A percentile compares a stretch with the other conserved stretches of the same genome.
These are phyloP conservation scores for Beris chalybata DNA, from an alignment of 2,888 invertebrate genomes.

Conservation along the genomic window DNA sequence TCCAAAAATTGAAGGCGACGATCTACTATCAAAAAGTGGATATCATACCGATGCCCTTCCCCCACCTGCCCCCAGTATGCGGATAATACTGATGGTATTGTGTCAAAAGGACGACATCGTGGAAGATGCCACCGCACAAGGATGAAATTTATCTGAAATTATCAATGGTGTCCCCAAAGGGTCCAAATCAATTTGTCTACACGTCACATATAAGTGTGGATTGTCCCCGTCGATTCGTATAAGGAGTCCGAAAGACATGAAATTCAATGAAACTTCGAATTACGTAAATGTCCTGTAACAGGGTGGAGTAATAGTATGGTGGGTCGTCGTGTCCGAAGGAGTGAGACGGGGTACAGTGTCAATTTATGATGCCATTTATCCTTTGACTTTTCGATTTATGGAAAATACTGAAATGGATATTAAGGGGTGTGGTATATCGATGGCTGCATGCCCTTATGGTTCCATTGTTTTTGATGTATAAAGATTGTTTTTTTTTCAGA, in stretches of 20 bases:
- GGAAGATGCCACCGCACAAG: constrained; percentile 15
- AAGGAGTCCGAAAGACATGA: constrained; percentile 7
- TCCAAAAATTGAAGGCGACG: constrained; percentile 9
- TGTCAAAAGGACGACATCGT: not conserved
- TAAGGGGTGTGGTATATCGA: not conserved
- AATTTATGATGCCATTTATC: constrained; percentile 8
- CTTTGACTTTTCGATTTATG: constrained; percentile 21
- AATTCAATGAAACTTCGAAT: constrained; percentile 30
- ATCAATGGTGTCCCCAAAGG: constrained; percentile 40
- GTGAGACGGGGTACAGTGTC: not conserved
- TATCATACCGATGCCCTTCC: no score
- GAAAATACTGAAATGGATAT: constrained; percentile 1
- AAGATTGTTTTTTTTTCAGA: not conserved
- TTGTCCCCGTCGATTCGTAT: not conserved
- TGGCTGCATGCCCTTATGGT: no score
- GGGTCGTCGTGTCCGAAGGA: not conserved
- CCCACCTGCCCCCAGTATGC: no score
- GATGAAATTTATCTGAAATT: constrained; percentile 39
- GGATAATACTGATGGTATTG: not conserved
- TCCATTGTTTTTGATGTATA: not conserved
- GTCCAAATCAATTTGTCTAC: constrained; percentile 41
- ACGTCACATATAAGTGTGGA: constrained; percentile 33
- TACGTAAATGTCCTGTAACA: constrained; percentile 15
- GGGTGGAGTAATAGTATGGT: not conserved
- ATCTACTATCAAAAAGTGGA: no score